phyloP scores from a whole-genome alignment of 1,140 invertebrate species.

The Phenacoccus solenopsis region DNA sequence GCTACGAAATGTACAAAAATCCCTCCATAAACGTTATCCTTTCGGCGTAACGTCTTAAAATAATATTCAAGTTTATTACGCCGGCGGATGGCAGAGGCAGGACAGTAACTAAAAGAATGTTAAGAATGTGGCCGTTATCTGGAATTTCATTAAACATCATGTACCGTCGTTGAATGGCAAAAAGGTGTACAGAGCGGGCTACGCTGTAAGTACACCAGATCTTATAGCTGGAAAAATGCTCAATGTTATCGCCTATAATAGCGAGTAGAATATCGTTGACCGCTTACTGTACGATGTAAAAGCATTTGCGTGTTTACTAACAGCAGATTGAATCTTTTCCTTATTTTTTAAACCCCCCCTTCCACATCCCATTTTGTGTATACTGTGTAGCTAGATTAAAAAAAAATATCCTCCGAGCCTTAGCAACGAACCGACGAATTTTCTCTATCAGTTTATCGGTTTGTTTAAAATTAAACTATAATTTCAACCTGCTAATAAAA shows the following conservation, averaged over 20 bases:
- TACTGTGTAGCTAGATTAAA: no score
- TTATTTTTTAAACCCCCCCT: not conserved
- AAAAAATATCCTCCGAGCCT: not conserved
- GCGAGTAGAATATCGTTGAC: not conserved
- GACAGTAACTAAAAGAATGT: not conserved
- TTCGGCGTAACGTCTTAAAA: no score
- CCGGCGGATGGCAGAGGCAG: no score
- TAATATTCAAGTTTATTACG: no score
- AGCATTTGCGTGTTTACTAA: constrained; percentile 16
- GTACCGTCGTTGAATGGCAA: not conserved
- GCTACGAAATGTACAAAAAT: no score
- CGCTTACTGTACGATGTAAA: constrained; percentile 13
- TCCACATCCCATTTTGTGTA: no score
- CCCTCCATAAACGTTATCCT: no score
- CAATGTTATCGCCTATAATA: constrained; percentile 6
- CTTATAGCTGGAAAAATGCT: not conserved
- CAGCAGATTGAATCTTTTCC: constrained; percentile 7
- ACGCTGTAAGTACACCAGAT: not conserved
- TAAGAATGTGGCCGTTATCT: not conserved
- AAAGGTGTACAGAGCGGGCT: not conserved
- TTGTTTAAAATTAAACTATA: no score
- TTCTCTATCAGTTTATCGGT: no score
- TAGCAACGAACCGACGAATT: not conserved
- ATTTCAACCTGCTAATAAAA: no score
- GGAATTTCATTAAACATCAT: not conserved